Conservation (phyloP, 1,140 invertebrate species). For the Drosophila trapezifrons region DNA sequence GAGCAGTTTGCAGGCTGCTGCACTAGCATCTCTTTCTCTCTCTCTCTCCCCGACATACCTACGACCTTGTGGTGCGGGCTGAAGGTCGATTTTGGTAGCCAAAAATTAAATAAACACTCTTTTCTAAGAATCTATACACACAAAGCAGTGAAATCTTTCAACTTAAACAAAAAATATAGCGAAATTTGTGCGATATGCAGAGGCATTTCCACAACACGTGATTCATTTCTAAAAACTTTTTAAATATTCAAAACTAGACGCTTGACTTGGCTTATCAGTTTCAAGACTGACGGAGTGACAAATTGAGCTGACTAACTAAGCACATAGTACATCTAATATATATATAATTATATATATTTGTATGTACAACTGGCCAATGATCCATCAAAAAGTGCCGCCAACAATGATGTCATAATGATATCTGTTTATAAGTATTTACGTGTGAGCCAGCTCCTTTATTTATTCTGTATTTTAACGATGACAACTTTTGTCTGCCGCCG, state of each 20-base stretch:
- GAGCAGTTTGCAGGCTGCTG: constrained; percentile 47
- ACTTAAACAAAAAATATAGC: not conserved
- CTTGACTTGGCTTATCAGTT: constrained; percentile 39
- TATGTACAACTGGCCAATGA: constrained; percentile 46
- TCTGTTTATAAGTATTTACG: constrained; percentile 20
- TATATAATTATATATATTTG: constrained; percentile 5
- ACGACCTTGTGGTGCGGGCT: constrained; percentile 65
- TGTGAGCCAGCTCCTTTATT: not conserved
- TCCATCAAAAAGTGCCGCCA: constrained; percentile 38
- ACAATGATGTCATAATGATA: constrained; percentile 62
- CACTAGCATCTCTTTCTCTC: constrained; percentile 17
- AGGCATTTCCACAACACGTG: constrained; percentile 29
- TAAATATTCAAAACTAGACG: not conserved
- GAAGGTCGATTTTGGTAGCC: constrained; percentile 55
- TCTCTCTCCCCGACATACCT: not conserved
- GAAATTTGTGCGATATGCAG: constrained; percentile 3
- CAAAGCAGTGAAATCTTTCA: not conserved
- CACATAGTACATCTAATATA: too few relatives aligned
- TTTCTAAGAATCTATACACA: constrained; percentile 24
- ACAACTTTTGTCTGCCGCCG: constrained; percentile 12
- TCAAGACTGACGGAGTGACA: constrained; percentile 14
- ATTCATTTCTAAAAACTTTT: constrained; percentile 21
- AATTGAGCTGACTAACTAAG: constrained; percentile 29
- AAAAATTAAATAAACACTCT: constrained; percentile 25
- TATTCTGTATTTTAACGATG: constrained; percentile 18